These are phyloP conservation scores for Alosa sapidissima DNA, from an alignment of 2,797 vertebrate species.

Conservation along the genomic window DNA sequence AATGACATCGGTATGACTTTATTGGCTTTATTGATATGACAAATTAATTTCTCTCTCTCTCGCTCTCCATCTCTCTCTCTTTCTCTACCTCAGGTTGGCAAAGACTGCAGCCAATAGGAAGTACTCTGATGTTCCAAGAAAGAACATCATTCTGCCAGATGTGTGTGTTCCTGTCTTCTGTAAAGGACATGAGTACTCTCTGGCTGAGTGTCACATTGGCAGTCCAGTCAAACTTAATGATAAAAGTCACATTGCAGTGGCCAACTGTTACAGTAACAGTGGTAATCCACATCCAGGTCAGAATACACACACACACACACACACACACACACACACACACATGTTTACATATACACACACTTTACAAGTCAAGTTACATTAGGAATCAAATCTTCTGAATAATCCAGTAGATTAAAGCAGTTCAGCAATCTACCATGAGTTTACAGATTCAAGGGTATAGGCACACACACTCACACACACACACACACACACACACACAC, in stretches of 20 bases:
- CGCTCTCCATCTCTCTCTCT: not conserved
- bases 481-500: too few species aligned
- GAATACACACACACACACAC: not conserved
- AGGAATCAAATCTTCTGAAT: too few species aligned
- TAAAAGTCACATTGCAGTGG: not conserved
- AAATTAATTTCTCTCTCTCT: not conserved
- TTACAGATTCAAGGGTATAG: too few species aligned
- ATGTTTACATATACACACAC: not conserved
- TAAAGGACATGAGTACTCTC: conserved; percentile 6
- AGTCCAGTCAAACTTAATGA: not conserved
- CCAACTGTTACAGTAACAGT: not conserved
- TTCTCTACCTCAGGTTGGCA: not conserved
- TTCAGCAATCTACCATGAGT: too few species aligned
- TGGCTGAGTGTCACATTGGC: not conserved
- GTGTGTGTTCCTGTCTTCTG: not conserved
- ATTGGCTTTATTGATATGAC: too few species aligned
- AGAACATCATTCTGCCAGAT: not conserved
- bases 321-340: not conserved
- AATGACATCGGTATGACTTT: too few species aligned
- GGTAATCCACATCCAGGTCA: not conserved
- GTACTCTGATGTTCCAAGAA: not conserved
- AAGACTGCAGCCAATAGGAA: not conserved
- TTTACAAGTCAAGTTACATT: too few species aligned
- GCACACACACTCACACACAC: not conserved
- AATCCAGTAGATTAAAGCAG: too few species aligned